Percentiles rank a stretch among this genome's conserved stretches.
phyloP scores from a whole-genome alignment of 2,113 vertebrate genomes.

The Epinephelus cyanopodus region DNA sequence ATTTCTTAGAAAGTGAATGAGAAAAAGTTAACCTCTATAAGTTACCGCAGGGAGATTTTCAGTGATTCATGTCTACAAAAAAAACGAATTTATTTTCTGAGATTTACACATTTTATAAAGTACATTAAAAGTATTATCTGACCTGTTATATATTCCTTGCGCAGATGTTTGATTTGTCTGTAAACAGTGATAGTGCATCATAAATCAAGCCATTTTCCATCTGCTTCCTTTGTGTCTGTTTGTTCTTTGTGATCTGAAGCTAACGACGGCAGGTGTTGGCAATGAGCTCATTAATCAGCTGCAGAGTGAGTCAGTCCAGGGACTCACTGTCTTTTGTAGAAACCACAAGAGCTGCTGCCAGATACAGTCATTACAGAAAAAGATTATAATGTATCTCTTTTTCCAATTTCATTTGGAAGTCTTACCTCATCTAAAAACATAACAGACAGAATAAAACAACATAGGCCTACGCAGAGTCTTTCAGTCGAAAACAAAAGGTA shows the following conservation, averaged over 20 bases:
- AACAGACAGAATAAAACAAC: background rate
- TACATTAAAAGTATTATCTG: background rate
- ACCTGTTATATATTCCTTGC: background rate
- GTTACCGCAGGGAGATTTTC: background rate
- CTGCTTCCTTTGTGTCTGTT: conserved; percentile 17
- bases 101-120: background rate
- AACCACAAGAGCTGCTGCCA: conserved; percentile 20
- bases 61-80: background rate
- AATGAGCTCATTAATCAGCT: conserved; percentile 19
- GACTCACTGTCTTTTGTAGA: background rate
- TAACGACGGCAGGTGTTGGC: conserved; percentile 18
- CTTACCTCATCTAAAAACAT: background rate
- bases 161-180: background rate
- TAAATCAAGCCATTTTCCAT: background rate
- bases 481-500: too few relatives aligned
- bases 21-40: background rate
- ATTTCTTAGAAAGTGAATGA: too few relatives aligned
- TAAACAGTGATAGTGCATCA: background rate
- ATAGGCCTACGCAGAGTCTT: background rate
- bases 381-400: too few relatives aligned
- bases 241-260: background rate
- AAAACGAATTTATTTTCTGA: background rate
- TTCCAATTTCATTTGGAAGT: background rate
- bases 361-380: background rate
- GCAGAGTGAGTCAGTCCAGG: conserved; percentile 5